Evolutionary conservation across 2,113 vertebrate species (phyloP), one percentile per base, ranked within the genome.

Genomic region (Pituophis catenifer): DNA sequence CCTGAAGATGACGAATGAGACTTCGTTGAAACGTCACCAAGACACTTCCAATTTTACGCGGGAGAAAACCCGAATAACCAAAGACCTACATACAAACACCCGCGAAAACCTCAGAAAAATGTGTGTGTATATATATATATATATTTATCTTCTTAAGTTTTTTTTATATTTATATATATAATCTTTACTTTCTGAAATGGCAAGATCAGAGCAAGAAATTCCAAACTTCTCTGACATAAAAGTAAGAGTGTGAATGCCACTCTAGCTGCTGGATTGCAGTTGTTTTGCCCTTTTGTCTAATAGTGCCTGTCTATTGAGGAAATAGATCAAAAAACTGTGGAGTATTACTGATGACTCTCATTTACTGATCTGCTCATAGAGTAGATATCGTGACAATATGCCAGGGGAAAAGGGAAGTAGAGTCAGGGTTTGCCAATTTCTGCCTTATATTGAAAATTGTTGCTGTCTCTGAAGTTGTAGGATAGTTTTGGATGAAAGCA

Each of bases 401-500:
- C 44, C 53, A 21, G 57, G 54, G 5, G 48, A 86, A 86, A 58
- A 58, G 48, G 44, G 29, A 17, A 53, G 29, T 58, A 12, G 13
- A 38, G 0, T 1, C 70, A 89, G 38, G 50, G 38, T 0, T 11
- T 8, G 90, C 1, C 1, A 62, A 89, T 0, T 93, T 95, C 89
- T 93, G 54, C 0, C 1, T 58, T 59, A 15, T 89, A n/a, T 1
- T 33, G 0, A 93, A 9, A 95, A 58, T 89, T 91, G 9, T 58
- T 59, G 86, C 44, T 57, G 15, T 58, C 23, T 70, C 81, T 94
- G 92, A 62, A 81, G 38, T 95, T 89, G 70, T 96, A 98, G 23
- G 1, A 13, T 86, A 90, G 94, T 90, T 0, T 0, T 89, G 0
- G 94, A 97, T 38, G 97, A 97, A 2, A 4, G n/a, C 19, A 94